phyloP scores from a whole-genome alignment of 2,113 vertebrate species.

The Vombatus ursinus region DNA sequence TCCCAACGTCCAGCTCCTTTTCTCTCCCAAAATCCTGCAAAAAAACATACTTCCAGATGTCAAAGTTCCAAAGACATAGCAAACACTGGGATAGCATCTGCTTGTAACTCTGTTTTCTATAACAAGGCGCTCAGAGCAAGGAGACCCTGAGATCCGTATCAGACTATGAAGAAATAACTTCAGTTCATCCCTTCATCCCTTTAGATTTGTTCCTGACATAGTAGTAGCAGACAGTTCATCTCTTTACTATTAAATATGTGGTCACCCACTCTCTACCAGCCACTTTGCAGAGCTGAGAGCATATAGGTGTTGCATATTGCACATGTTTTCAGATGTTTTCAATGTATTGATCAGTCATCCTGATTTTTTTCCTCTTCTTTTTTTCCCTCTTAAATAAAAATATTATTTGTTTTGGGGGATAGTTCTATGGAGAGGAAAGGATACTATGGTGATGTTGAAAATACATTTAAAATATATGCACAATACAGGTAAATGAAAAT shows the following conservation, averaged over 20 bases:
- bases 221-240: not conserved
- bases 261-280: not conserved
- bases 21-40: not conserved
- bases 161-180: not conserved
- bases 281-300: not conserved
- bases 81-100: not conserved
- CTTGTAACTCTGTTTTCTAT: not conserved
- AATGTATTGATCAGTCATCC: not conserved
- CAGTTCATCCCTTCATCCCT: not conserved
- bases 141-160: not conserved
- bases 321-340: not conserved
- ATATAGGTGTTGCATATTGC: not conserved
- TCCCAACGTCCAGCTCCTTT: not conserved
- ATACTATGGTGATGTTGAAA: not conserved
- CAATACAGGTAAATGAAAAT: too few relatives aligned
- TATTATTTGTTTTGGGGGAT: not conserved
- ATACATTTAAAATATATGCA: not conserved
- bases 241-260: not conserved
- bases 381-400: not conserved
- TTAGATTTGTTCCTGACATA: not conserved
- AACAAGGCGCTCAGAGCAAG: not conserved
- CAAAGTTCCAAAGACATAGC: not conserved
- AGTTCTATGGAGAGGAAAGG: not conserved
- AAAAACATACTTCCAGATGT: not conserved
- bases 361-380: not conserved